A percentile compares a stretch with the other conserved stretches of the same genome.
These are phyloP conservation scores for Cremastinae sp. DNA, from an alignment of 2,888 invertebrate species.

Conservation along the genomic window DNA sequence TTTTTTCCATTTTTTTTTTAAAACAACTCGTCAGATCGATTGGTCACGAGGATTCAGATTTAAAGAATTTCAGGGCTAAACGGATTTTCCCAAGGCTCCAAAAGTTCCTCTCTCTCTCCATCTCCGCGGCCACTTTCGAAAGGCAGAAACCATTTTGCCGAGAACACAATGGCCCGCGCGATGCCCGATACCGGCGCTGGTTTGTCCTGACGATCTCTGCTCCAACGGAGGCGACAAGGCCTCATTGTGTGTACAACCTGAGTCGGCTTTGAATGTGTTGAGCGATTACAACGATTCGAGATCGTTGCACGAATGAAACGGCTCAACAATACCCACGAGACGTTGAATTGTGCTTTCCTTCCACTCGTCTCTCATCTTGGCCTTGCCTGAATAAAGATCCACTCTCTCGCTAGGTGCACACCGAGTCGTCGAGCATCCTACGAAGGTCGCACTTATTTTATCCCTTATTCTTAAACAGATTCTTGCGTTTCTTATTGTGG, in stretches of 20 bases:
- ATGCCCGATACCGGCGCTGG: slow-evolving; percentile 38
- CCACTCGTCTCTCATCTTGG: slow-evolving; percentile 56
- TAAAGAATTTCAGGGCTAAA: slow-evolving; percentile 39
- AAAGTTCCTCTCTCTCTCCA: background rate
- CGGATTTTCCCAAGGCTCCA: slow-evolving; percentile 28
- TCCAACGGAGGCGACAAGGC: slow-evolving; percentile 2
- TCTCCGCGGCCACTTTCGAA: slow-evolving; percentile 22
- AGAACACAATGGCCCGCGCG: slow-evolving; percentile 64
- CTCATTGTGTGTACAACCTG: slow-evolving; percentile 10
- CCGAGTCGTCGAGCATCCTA: slow-evolving; percentile 21
- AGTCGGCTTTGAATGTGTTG: slow-evolving; percentile 72
- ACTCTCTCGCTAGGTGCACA: background rate
- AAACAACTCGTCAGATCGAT: slow-evolving; percentile 75
- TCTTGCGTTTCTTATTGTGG: slow-evolving; percentile 51
- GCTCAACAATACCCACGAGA: slow-evolving; percentile 71
- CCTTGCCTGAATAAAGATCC: slow-evolving; percentile 58
- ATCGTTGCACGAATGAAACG: slow-evolving; percentile 74
- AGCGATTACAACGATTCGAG: slow-evolving; percentile 75
- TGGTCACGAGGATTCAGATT: slow-evolving; percentile 70
- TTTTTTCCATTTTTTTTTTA: slow-evolving; percentile 38
- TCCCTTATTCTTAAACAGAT: slow-evolving; percentile 30
- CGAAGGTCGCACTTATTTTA: slow-evolving; percentile 52
- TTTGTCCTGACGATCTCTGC: slow-evolving; percentile 30
- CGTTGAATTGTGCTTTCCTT: slow-evolving; percentile 47
- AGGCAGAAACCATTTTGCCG: slow-evolving; percentile 33